phyloP scores from a whole-genome alignment of 2,888 invertebrate species.

The Dasypogon diadema region DNA sequence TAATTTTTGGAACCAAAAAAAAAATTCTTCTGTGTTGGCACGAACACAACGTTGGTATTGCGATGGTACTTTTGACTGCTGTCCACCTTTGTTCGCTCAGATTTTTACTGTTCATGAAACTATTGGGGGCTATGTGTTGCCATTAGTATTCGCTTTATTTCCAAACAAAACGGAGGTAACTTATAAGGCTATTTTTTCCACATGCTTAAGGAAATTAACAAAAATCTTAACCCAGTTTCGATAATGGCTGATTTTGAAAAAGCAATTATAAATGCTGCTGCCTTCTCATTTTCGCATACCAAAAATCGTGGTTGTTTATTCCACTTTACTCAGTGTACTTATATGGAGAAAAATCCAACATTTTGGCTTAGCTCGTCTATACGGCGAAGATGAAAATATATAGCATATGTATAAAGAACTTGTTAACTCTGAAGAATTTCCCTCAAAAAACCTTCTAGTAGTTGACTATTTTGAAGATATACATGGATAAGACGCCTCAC shows the following conservation, averaged over 20 bases:
- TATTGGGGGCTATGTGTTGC: neutral
- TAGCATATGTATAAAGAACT: constrained; percentile 1
- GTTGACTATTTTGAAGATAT: neutral
- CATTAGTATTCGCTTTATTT: neutral
- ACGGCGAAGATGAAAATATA: too few relatives aligned
- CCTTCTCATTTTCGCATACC: neutral
- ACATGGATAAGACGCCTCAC: neutral
- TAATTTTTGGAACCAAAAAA: neutral
- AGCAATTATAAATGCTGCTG: neutral
- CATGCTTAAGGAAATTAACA: neutral
- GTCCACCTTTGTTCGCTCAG: neutral
- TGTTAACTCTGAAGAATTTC: neutral
- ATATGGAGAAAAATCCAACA: neutral
- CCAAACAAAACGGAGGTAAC: neutral
- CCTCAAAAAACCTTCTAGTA: neutral
- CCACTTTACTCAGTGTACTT: too few relatives aligned
- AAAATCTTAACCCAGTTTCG: neutral
- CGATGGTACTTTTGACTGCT: neutral
- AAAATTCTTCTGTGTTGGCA: too few relatives aligned
- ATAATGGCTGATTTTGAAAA: neutral
- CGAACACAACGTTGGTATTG: neutral
- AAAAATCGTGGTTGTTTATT: neutral
- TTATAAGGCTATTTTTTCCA: neutral
- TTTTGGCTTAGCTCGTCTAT: neutral
- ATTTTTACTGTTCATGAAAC: neutral